These are phyloP conservation scores for Zaprionus taronus DNA, from an alignment of 1,140 invertebrate genomes.

Conservation along the genomic window DNA sequence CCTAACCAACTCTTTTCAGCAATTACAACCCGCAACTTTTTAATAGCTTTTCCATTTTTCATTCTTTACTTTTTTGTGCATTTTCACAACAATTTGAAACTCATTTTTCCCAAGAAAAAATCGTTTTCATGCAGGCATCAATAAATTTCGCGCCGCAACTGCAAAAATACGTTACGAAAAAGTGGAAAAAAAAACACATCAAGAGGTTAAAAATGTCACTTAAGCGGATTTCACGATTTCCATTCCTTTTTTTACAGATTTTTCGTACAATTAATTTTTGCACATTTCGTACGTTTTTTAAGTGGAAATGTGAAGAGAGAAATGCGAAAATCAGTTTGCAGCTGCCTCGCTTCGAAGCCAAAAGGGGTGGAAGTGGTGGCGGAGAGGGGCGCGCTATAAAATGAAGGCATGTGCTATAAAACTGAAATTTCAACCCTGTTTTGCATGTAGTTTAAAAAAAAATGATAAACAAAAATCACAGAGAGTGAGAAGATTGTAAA, in stretches of 20 bases:
- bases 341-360: slow-evolving; percentile 34
- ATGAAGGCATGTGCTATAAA: slow-evolving; percentile 53
- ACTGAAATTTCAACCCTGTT: slow-evolving; percentile 70
- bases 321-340: slow-evolving; percentile 51
- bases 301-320: slow-evolving; percentile 51
- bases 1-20: background rate
- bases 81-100: slow-evolving; percentile 58
- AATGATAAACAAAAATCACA: slow-evolving; percentile 60
- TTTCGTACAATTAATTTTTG: slow-evolving; percentile 63
- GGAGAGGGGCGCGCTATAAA: slow-evolving; percentile 14
- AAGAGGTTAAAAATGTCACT: slow-evolving; percentile 79
- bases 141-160: slow-evolving; percentile 37
- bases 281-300: slow-evolving; percentile 48
- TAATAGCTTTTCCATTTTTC: slow-evolving; percentile 32
- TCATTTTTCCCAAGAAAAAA: slow-evolving; percentile 43
- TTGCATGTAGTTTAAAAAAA: slow-evolving; percentile 58
- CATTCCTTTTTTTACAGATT: slow-evolving; percentile 24
- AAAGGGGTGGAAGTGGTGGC: slow-evolving; percentile 66
- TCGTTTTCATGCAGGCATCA: slow-evolving; percentile 59
- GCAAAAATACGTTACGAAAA: slow-evolving; percentile 69
- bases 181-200: slow-evolving; percentile 33
- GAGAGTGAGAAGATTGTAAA: slow-evolving; percentile 12
- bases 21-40: slow-evolving; percentile 51
- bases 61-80: slow-evolving; percentile 14
- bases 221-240: slow-evolving; percentile 58